phyloP scores from a whole-genome alignment of 2,797 vertebrate genomes.

The Melanotaenia boesemani region DNA sequence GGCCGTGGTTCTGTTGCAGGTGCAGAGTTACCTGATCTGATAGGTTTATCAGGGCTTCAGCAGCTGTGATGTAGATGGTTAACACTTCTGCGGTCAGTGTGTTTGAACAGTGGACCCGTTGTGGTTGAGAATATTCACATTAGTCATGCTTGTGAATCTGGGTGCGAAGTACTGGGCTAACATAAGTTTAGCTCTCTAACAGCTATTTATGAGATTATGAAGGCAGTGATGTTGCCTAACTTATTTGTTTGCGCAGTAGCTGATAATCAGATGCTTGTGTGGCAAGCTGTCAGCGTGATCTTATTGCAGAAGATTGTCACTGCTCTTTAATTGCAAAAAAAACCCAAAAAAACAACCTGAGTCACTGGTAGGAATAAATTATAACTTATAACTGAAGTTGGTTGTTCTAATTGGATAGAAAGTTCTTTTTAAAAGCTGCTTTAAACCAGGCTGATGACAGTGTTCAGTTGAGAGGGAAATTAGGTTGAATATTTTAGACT shows the following conservation, averaged over 20 bases:
- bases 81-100: conserved; percentile 13
- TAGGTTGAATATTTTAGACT: no score
- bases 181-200: conserved; percentile 40
- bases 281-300: conserved; percentile 29
- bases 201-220: conserved; percentile 41
- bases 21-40: not conserved
- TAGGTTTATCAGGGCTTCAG: conserved; percentile 1
- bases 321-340: conserved; percentile 8
- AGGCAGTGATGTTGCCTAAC: conserved; percentile 24
- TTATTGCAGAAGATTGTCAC: conserved; percentile 28
- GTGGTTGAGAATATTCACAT: conserved; percentile 27
- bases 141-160: conserved; percentile 33
- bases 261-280: conserved; percentile 38
- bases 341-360: not conserved
- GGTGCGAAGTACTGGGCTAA: conserved; percentile 31
- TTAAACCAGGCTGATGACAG: no score
- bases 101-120: conserved; percentile 17
- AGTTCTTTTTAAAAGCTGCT: no score
- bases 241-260: conserved; percentile 28
- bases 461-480: no score
- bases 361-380: conserved; percentile 4
- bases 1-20: not conserved
- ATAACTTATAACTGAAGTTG: not conserved
- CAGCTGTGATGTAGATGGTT: conserved; percentile 17
- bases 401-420: not conserved